Evolutionary conservation across 2,797 vertebrate species (phyloP), one percentile per base, ranked within the genome.

Genomic region (Fistularia commersonii): DNA sequence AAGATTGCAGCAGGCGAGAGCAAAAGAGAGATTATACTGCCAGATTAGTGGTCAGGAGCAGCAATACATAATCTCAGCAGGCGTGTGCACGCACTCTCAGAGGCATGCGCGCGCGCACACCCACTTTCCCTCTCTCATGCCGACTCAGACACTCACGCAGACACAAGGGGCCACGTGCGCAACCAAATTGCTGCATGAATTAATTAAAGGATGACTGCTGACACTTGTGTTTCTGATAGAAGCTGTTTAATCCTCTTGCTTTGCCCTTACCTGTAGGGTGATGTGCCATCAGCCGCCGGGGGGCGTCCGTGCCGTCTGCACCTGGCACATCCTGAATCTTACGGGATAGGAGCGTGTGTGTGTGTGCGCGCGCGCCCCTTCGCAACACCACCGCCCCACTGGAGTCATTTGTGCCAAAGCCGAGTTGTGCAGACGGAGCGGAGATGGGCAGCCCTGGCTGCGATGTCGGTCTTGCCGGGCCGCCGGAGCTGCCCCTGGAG

Each of bases 361-460:
- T 32, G 23, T 23, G 23, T 23, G 23, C 23, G 23, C 23, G 23
- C 23, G 23, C 23, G 23, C 73, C 78, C 72, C 64, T 69, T 69
- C 74, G 78, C 68, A 54, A 57, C 57, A 47, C 69, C 53, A 54
- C 74, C 54, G 64, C 64, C 62, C 76, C 65, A 59, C 76, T 77
- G 82, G 83, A 82, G 78, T 81, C 78, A 61, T 58, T 74, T 45
- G 81, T 84, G 79, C 81, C 77, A 81, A 85, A 84, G 75, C 69
- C 31, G 71, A 77, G 61, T 66, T 73, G 77, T 12, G 51, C 43
- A 31, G 46, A 70, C 59, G 75, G 61, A 77, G 58, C 64, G 41
- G 79, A 53, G 47, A 99, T 98, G 97, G 94, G 93, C 81, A 96
- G 94, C 51, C 83, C 94, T 2, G 91, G 89, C 64, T 93, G 92